Base-by-base conservation (phyloP, 2,113 vertebrate genomes). In the Hirundichthys speculiger region DNA sequence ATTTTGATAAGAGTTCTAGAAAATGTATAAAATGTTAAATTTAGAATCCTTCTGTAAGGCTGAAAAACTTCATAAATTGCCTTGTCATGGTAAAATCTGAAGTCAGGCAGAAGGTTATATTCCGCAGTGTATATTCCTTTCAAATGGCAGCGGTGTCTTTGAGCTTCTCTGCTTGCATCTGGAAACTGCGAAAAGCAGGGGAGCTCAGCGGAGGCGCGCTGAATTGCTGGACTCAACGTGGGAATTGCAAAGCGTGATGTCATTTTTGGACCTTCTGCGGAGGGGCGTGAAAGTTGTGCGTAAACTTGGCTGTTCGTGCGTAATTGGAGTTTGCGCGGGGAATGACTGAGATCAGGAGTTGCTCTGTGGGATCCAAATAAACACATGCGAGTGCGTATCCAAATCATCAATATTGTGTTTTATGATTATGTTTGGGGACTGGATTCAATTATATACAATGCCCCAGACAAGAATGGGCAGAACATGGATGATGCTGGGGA, bases 231-330 rank as follows among this genome's bases (percentile, higher is more conserved):
- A 81, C 75, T 69, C 91, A 92, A 92, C 90, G 93, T 92, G 86
- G 92, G 92, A 90, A 88, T 84, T 87, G 73, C 79, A 69, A 81
- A 63, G 77, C 82, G 80, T 94, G 95, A 94, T 90, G 93, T 94
- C 91, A 94, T 88, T 85, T 80, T 76, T 86, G 80, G 77, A 87
- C 61, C 64, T 72, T 76, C 55, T 46, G 55, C 88, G 87, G 75
- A 84, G 83, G 84, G 82, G 86, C 78, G 82, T 76, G 66, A 19
- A 51, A 57, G 49, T 64, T 77, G 71, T 75, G 84, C 79, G 88
- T 89, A 80, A 86, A 82, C 40, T 75, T 54, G 63, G 51, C 55
- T 71, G 60, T 54, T 70, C 65, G 66, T 84, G 86, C 78, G 85
- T 70, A 84, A 86, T 61, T 68, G 58, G 70, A 82, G 55, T 64